Percentiles rank a stretch among this genome's conserved stretches.
Evolutionary conservation across 2,888 invertebrate genomes (phyloP).

Genomic region (Amphimallon solstitiale): DNA sequence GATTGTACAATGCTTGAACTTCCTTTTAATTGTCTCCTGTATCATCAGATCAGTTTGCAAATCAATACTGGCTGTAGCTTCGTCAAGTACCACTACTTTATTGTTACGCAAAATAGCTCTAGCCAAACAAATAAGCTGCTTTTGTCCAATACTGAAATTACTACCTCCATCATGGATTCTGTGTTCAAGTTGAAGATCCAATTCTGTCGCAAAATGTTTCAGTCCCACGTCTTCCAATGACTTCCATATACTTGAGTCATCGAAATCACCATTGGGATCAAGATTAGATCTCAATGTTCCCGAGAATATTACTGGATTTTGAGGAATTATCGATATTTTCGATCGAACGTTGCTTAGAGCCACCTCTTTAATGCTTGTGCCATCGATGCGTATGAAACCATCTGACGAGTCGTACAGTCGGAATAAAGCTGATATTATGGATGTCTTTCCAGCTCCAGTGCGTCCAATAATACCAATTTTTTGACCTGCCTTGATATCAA

Average conservation of each 20-base stretch:
- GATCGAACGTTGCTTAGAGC: slow-evolving; percentile 80
- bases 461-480: slow-evolving; percentile 83
- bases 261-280: slow-evolving; percentile 84
- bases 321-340: slow-evolving; percentile 84
- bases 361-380: slow-evolving; percentile 73
- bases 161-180: slow-evolving; percentile 74
- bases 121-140: slow-evolving; percentile 77
- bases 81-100: slow-evolving; percentile 63
- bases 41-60: slow-evolving; percentile 78
- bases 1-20: slow-evolving; percentile 79
- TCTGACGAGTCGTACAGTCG: slow-evolving; percentile 76
- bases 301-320: slow-evolving; percentile 86
- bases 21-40: slow-evolving; percentile 76
- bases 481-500: slow-evolving; percentile 73
- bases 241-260: slow-evolving; percentile 82
- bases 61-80: slow-evolving; percentile 84
- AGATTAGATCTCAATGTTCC: slow-evolving; percentile 88
- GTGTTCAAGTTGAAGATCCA: slow-evolving; percentile 58
- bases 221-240: slow-evolving; percentile 83
- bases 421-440: slow-evolving; percentile 79
- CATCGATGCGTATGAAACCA: slow-evolving; percentile 86
- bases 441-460: slow-evolving; percentile 85
- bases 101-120: slow-evolving; percentile 66
- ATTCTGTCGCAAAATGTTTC: slow-evolving; percentile 71
- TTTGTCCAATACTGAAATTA: slow-evolving; percentile 63